A percentile compares a stretch with the other conserved stretches of the same genome.
phyloP scores from a whole-genome alignment of 2,797 vertebrate species.

The Cynodonichthys magdalenae region DNA sequence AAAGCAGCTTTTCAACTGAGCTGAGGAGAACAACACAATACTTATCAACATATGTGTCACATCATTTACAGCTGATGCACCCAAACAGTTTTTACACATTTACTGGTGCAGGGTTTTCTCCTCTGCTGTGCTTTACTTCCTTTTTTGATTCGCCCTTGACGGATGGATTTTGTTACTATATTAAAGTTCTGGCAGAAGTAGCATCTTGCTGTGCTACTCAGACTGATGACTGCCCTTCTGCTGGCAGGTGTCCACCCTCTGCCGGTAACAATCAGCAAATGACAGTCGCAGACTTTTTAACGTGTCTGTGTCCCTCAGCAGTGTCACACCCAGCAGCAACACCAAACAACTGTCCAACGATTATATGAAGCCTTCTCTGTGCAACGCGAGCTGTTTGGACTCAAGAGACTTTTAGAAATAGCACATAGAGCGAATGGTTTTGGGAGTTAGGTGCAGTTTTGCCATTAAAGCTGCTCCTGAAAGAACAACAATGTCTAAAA shows the following conservation, averaged over 20 bases:
- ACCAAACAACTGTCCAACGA: constrained; percentile 60
- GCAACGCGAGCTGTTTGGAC: constrained; percentile 28
- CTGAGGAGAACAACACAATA: constrained; percentile 13
- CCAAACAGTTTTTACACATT: constrained; percentile 44
- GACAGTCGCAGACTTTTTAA: constrained; percentile 66
- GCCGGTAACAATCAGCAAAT: constrained; percentile 82
- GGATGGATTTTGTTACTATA: constrained; percentile 65
- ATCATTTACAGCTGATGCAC: constrained; percentile 28
- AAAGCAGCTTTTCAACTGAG: constrained; percentile 30
- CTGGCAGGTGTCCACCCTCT: constrained; percentile 77
- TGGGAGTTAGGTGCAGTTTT: constrained; percentile 20
- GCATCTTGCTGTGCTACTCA: constrained; percentile 73
- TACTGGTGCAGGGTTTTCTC: constrained; percentile 48
- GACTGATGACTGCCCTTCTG: constrained; percentile 73
- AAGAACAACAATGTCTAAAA: constrained; percentile 23
- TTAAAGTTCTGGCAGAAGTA: constrained; percentile 72
- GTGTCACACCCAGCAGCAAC: constrained; percentile 54
- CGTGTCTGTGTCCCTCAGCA: constrained; percentile 51
- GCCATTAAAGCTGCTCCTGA: constrained; percentile 30
- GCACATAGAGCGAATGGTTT: constrained; percentile 27
- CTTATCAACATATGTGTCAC: constrained; percentile 29
- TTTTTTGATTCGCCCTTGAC: constrained; percentile 72
- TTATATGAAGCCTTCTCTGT: constrained; percentile 35
- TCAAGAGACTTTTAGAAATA: constrained; percentile 35
- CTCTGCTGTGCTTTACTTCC: constrained; percentile 57